phyloP scores from a whole-genome alignment of 2,113 vertebrate species.

The Ellobius talpinus region DNA sequence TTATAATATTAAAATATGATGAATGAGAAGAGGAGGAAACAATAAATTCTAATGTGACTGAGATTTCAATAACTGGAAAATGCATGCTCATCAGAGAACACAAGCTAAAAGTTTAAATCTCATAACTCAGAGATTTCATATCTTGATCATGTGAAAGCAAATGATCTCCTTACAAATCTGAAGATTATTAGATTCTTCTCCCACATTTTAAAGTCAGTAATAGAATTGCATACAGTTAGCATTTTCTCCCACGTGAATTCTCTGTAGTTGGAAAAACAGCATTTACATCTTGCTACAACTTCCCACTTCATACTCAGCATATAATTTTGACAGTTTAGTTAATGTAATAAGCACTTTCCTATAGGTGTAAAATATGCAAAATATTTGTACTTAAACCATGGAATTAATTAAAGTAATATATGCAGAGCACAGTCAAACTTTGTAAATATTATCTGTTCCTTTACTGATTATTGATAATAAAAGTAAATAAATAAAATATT shows the following conservation, averaged over 20 bases:
- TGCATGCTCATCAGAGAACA: background rate
- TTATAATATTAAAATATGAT: constrained; percentile 73
- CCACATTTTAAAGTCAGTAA: constrained; percentile 10
- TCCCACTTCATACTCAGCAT: background rate
- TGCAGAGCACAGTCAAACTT: background rate
- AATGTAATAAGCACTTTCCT: background rate
- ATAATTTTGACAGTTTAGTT: background rate
- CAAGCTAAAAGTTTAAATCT: constrained; percentile 13
- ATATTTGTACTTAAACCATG: background rate
- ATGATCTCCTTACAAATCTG: constrained; percentile 5
- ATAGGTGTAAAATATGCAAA: background rate
- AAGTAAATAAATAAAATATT: background rate
- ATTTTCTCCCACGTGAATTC: background rate
- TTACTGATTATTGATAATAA: background rate
- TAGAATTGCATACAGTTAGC: constrained; percentile 19
- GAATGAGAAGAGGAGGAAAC: constrained; percentile 53
- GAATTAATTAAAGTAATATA: background rate
- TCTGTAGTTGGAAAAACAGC: background rate
- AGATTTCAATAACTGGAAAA: constrained; percentile 45
- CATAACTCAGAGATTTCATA: constrained; percentile 63
- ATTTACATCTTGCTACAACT: background rate
- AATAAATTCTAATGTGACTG: constrained; percentile 59
- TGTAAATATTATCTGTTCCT: background rate
- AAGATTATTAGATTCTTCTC: constrained; percentile 26
- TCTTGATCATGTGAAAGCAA: background rate